A percentile compares a stretch with the other conserved stretches of the same genome.
These are phyloP conservation scores for Pterois miles DNA, from an alignment of 2,797 vertebrate genomes.

Conservation along the genomic window DNA sequence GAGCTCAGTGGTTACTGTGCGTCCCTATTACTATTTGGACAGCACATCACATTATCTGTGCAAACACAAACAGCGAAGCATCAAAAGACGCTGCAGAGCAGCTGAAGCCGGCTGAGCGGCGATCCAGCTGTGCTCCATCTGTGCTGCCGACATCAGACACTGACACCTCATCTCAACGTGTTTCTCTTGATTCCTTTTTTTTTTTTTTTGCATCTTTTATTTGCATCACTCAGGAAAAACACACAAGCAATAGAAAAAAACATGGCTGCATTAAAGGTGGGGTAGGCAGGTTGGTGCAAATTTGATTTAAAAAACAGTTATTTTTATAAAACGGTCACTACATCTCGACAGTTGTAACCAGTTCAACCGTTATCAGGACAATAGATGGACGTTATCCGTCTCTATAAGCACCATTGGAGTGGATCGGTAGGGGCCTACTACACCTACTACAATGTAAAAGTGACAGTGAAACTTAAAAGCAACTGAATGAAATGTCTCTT, in stretches of 20 bases:
- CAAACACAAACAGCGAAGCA: background rate
- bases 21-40: background rate
- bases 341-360: too few species aligned
- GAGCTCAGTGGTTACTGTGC: background rate
- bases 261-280: background rate
- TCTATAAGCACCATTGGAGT: too few species aligned
- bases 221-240: background rate
- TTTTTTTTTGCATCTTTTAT: background rate
- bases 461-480: too few species aligned
- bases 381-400: too few species aligned
- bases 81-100: background rate
- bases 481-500: too few species aligned
- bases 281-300: background rate
- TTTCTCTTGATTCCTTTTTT: background rate
- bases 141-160: background rate
- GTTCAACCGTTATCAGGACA: too few species aligned
- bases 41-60: background rate
- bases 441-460: too few species aligned
- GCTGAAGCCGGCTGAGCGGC: background rate
- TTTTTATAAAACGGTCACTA: too few species aligned
- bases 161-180: background rate
- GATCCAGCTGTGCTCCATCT: conserved; percentile 1
- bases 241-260: background rate
- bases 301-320: too few species aligned
- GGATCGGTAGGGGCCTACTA: too few species aligned